Evolutionary conservation across 1,140 invertebrate genomes (phyloP).

Genomic region (Leptopilina clavipes): DNA sequence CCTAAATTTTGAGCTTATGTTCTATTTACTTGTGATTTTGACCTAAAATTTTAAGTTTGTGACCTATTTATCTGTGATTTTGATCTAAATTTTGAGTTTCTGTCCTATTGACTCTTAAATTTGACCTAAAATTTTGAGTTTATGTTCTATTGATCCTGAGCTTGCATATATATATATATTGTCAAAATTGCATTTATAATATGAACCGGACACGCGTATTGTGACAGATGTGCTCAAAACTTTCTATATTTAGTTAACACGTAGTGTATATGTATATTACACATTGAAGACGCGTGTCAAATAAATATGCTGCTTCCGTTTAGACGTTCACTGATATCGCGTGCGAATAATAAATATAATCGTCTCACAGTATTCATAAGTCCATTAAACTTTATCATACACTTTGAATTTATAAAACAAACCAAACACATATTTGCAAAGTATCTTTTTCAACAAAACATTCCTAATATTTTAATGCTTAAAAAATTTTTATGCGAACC

Average conservation of each 20-base stretch:
- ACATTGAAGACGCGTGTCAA: slow-evolving; percentile 40
- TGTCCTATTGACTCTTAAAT: too few relatives aligned
- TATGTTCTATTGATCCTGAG: not conserved
- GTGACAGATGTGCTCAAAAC: slow-evolving; percentile 48
- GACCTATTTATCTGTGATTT: too few relatives aligned
- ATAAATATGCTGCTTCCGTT: slow-evolving; percentile 55
- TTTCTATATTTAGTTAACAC: slow-evolving; percentile 50
- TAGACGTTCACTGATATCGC: slow-evolving; percentile 1
- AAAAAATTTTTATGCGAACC: too few relatives aligned
- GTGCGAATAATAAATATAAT: not conserved
- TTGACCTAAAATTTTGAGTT: too few relatives aligned
- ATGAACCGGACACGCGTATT: slow-evolving; percentile 43
- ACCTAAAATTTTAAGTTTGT: too few relatives aligned
- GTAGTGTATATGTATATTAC: slow-evolving; percentile 8
- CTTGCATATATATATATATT: not conserved
- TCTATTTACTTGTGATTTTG: too few relatives aligned
- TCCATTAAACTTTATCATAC: slow-evolving; percentile 5
- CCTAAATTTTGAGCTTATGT: too few relatives aligned
- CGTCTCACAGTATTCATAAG: not conserved
- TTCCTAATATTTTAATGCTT: too few relatives aligned
- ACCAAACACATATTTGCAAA: not conserved
- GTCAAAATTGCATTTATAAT: not conserved
- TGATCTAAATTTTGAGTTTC: too few relatives aligned
- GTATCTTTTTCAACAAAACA: slow-evolving; percentile 4
- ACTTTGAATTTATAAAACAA: slow-evolving; percentile 5